Percentiles rank a stretch among this genome's conserved stretches.
Evolutionary conservation across 1,140 invertebrate species (phyloP).

Genomic region (Drosophila kikkawai): DNA sequence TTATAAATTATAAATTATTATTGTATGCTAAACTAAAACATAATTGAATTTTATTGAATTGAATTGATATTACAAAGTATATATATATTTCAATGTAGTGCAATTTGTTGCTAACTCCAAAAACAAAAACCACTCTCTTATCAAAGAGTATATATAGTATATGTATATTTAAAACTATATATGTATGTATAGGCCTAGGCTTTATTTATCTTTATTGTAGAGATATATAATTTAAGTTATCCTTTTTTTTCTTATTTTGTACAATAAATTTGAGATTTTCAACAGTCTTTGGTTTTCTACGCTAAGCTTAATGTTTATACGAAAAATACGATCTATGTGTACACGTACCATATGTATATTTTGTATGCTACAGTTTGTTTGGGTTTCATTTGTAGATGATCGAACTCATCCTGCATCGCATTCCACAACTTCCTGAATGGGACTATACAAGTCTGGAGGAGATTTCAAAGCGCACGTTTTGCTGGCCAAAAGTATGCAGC

Average conservation of each 20-base stretch:
- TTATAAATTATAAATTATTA: not conserved
- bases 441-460: not conserved
- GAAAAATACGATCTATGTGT: slow-evolving; percentile 27
- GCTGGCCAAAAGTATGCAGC: too few relatives aligned
- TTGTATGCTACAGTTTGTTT: slow-evolving; percentile 67
- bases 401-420: slow-evolving; percentile 26
- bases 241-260: slow-evolving; percentile 35
- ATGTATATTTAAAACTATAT: slow-evolving; percentile 37
- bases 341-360: slow-evolving; percentile 25
- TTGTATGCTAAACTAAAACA: slow-evolving; percentile 30
- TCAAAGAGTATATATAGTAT: slow-evolving; percentile 33
- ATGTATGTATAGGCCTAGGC: slow-evolving; percentile 36
- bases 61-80: slow-evolving; percentile 54
- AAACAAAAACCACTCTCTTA: slow-evolving; percentile 17
- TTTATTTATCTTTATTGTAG: slow-evolving; percentile 29
- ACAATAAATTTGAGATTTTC: slow-evolving; percentile 45
- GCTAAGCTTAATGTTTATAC: slow-evolving; percentile 26
- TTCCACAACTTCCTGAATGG: slow-evolving; percentile 10
- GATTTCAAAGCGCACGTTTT: not conserved
- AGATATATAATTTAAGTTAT: slow-evolving; percentile 27
- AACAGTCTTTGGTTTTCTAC: slow-evolving; percentile 17
- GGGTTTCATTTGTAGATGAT: slow-evolving; percentile 52
- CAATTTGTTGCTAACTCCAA: slow-evolving; percentile 71
- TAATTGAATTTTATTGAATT: slow-evolving; percentile 41
- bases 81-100: slow-evolving; percentile 62